Evolutionary conservation across 2,113 vertebrate species (phyloP).

Genomic region (Apteryx mantelli): DNA sequence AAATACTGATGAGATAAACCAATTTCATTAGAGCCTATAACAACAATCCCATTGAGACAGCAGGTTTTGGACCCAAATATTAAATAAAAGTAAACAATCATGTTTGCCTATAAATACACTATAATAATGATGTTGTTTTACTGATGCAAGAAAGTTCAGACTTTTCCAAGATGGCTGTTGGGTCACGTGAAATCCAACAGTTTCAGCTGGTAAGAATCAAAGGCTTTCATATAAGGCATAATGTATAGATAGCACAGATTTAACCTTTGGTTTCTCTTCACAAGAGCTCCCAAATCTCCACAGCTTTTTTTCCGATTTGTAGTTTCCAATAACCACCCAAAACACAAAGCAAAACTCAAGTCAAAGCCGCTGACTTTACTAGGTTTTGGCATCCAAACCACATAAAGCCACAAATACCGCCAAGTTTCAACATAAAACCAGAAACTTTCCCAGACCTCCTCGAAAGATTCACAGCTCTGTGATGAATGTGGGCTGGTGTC

Average conservation of each 20-base stretch:
- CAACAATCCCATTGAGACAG: not conserved
- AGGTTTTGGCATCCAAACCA: conserved; percentile 22
- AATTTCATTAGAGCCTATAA: not conserved
- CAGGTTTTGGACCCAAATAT: not conserved
- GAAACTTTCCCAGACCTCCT: conserved; percentile 17
- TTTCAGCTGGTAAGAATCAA: not conserved
- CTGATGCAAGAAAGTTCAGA: not conserved
- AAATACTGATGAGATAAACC: not conserved
- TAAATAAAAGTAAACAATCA: not conserved
- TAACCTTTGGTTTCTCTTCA: not conserved
- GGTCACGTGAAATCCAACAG: not conserved
- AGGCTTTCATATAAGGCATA: not conserved
- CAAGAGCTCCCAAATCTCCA: not conserved
- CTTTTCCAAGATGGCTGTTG: not conserved
- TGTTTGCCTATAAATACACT: not conserved
- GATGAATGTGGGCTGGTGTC: not conserved
- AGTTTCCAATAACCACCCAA: not conserved
- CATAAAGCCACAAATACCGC: conserved; percentile 9
- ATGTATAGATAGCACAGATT: not conserved
- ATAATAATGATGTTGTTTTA: not conserved
- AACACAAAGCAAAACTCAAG: conserved; percentile 32
- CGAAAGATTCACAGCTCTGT: not conserved
- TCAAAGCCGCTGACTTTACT: not conserved
- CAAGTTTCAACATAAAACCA: conserved; percentile 24
- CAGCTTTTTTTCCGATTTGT: not conserved